phyloP scores from a whole-genome alignment of 1,140 invertebrate species.

The Tetragonula clypearis region DNA sequence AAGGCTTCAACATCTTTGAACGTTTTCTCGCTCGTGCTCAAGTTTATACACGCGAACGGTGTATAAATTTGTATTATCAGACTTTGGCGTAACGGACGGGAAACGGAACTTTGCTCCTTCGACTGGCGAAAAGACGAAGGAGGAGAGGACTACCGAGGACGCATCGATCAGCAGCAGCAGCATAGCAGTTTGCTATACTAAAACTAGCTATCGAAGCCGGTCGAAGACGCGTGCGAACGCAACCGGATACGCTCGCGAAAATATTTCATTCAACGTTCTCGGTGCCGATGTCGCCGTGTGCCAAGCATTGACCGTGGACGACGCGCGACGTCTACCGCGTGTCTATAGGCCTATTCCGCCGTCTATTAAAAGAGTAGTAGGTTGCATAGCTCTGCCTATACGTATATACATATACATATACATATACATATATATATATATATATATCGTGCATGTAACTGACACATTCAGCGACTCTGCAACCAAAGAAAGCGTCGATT shows the following conservation, averaged over 20 bases:
- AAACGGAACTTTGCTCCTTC: too few species aligned
- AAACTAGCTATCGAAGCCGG: slow-evolving; percentile 11
- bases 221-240: slow-evolving; percentile 19
- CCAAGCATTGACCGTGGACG: slow-evolving; percentile 73
- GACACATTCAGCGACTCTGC: slow-evolving; percentile 48
- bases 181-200: too few species aligned
- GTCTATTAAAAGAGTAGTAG: slow-evolving; percentile 70
- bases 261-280: slow-evolving; percentile 72
- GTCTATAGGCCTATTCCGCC: slow-evolving; percentile 72
- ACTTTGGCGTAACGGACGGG: too few species aligned
- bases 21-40: too few species aligned
- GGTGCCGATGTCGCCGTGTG: slow-evolving; percentile 52
- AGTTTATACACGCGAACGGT: too few species aligned
- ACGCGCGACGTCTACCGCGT: slow-evolving; percentile 66
- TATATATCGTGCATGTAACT: slow-evolving; percentile 29
- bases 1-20: too few species aligned
- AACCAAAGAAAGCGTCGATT: slow-evolving; percentile 57
- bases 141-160: not conserved
- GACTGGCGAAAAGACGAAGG: not conserved
- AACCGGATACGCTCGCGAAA: slow-evolving; percentile 57
- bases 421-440: too few species aligned
- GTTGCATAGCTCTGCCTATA: slow-evolving; percentile 27
- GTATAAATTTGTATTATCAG: too few species aligned
- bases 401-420: not conserved
- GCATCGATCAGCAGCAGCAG: too few species aligned